Evolutionary conservation across 2,797 vertebrate species (phyloP).

Genomic region (Liasis olivaceus): DNA sequence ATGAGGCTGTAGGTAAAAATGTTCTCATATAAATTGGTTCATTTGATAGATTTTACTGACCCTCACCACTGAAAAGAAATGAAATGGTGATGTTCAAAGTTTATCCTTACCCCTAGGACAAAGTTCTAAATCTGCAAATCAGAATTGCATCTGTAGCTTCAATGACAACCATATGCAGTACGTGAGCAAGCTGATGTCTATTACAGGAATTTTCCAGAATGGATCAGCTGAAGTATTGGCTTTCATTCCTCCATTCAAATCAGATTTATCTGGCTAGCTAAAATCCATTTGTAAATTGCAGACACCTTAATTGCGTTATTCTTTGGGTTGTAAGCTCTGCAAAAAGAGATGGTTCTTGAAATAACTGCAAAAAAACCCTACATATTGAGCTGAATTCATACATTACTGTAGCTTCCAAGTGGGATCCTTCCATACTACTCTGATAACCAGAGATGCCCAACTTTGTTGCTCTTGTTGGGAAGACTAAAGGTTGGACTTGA

Average conservation of each 20-base stretch:
- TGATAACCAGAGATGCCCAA: not conserved
- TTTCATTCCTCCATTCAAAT: not conserved
- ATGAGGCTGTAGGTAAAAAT: not conserved
- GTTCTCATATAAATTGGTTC: slow-evolving; percentile 3
- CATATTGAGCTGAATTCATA: not conserved
- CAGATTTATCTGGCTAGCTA: not conserved
- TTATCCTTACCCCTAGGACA: not conserved
- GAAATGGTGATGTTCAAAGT: not conserved
- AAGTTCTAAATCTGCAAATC: not conserved
- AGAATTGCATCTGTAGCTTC: not conserved
- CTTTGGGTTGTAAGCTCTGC: not conserved
- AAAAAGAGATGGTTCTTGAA: not conserved
- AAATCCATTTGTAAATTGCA: not conserved
- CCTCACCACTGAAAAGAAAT: not conserved
- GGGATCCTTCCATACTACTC: not conserved
- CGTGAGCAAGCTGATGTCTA: not conserved
- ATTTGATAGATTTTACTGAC: slow-evolving; percentile 6
- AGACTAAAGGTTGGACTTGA: not conserved
- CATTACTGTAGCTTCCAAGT: not conserved
- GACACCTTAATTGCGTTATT: not conserved
- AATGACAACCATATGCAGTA: not conserved
- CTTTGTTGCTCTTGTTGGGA: not conserved
- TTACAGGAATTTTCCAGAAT: not conserved
- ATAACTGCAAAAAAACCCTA: not conserved
- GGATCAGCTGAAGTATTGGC: not conserved